Base-by-base conservation (phyloP, 2,888 invertebrate species). In the Incurvaria masculella region DNA sequence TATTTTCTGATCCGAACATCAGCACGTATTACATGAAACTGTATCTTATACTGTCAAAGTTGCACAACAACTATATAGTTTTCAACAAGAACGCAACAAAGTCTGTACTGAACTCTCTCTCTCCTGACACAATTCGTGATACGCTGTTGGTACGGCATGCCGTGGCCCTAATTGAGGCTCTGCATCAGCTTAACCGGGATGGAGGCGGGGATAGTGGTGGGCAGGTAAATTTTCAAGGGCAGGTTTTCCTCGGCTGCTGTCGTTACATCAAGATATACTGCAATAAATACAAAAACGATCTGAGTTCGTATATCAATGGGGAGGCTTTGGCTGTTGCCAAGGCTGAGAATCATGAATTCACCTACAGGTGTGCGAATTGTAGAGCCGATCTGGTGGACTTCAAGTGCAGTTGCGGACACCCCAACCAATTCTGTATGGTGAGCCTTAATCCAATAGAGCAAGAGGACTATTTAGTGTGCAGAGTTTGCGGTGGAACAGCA, bases 371-470 rank as follows among this genome's bases (percentile, higher is more conserved):
- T 11, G 33, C 33, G 3, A 14, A 33, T n/a, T 33, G 33, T 14
- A n/a, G 14, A 14, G 6, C 3, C 3, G 33, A 8, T 11, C 33
- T 41, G 11, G 6, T 8, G 10, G 41, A 20, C 3, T 41, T 14
- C 10, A 41, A 41, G 10, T 41, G 78, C 58, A 56, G 52, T 50
- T 53, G 59, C 45, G 61, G 61, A 2, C 76, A 76, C 59, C 42
- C 64, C 2, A 78, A 72, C 51, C 65, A 68, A 61, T 68, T 70
- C 55, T 78, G 78, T 61, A 59, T 63, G 14, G 21, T 67, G 18
- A 67, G 69, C 20, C 71, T 75, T 38, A 71, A 68, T 16, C 70
- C 64, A 1, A 74, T 76, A 53, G 56, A 61, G 16, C 50, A 45
- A 51, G 54, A 62, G 50, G 58, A 71, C 45, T 75, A 76, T 54